Percentiles rank a stretch among this genome's conserved stretches.
phyloP scores from a whole-genome alignment of 2,888 invertebrate species.

The Eupeodes luniger region DNA sequence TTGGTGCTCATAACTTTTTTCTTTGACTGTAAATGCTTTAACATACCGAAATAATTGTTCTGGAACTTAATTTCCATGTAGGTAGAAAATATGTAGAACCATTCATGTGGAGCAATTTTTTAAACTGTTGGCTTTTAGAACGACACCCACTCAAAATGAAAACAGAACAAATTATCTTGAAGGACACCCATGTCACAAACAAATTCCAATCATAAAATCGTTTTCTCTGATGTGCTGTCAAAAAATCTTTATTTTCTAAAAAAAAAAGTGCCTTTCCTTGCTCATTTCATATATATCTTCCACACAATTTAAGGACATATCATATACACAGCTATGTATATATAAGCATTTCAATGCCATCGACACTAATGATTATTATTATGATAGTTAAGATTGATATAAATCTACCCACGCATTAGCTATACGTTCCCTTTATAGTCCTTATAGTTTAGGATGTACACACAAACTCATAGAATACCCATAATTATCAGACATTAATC shows the following conservation, averaged over 20 bases:
- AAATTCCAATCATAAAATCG: conserved; percentile 22
- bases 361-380: conserved; percentile 23
- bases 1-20: too few relatives aligned
- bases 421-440: background rate
- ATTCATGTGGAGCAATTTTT: background rate
- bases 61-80: background rate
- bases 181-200: background rate
- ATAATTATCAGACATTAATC: conserved; percentile 42
- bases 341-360: conserved; percentile 10
- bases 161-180: background rate
- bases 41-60: background rate
- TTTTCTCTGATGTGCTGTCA: background rate
- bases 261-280: background rate
- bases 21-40: too few relatives aligned
- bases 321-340: background rate
- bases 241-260: background rate
- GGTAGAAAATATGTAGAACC: background rate
- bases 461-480: background rate
- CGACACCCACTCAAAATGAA: background rate
- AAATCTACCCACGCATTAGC: conserved; percentile 9
- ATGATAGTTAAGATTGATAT: conserved; percentile 9
- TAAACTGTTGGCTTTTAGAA: background rate
- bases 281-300: conserved; percentile 6
- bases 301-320: background rate
- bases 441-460: too few relatives aligned